Evolutionary conservation across 2,113 vertebrate genomes (phyloP).

Genomic region (Gopherus evgoodei): DNA sequence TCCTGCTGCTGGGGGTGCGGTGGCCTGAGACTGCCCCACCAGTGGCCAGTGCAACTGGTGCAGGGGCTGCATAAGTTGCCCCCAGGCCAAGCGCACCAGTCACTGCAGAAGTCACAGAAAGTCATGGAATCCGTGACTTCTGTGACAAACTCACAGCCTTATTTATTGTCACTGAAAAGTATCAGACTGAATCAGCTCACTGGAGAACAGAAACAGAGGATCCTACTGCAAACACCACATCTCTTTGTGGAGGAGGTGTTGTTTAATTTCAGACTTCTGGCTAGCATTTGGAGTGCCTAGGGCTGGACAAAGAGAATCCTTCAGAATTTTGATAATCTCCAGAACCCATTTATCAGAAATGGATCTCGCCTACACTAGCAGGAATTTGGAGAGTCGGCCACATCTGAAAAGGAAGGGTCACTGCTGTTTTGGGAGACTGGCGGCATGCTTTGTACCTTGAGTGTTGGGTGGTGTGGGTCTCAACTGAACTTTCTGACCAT

Average conservation of each 20-base stretch:
- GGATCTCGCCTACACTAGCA: background rate
- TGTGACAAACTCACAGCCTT: background rate
- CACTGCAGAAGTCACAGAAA: too few species aligned
- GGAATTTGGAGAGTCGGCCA: background rate
- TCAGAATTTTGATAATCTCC: background rate
- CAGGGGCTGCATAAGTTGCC: too few species aligned
- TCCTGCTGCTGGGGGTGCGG: too few species aligned
- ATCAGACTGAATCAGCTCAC: background rate
- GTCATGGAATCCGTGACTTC: too few species aligned
- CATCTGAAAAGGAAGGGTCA: background rate
- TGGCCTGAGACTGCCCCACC: too few species aligned
- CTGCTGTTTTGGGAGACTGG: background rate
- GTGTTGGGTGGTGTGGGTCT: background rate
- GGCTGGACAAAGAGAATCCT: background rate
- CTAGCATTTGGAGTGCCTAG: background rate
- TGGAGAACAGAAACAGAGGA: background rate
- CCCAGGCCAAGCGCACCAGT: too few species aligned
- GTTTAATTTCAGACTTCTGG: background rate
- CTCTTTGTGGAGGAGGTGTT: background rate
- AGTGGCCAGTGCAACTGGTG: too few species aligned
- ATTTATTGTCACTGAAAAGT: background rate
- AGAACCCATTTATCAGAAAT: accelerated
- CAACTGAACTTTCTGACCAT: background rate
- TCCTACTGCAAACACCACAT: background rate
- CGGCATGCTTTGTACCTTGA: background rate